Base-by-base conservation (phyloP, 2,797 vertebrate species). In the Rhynchotus rufescens region DNA sequence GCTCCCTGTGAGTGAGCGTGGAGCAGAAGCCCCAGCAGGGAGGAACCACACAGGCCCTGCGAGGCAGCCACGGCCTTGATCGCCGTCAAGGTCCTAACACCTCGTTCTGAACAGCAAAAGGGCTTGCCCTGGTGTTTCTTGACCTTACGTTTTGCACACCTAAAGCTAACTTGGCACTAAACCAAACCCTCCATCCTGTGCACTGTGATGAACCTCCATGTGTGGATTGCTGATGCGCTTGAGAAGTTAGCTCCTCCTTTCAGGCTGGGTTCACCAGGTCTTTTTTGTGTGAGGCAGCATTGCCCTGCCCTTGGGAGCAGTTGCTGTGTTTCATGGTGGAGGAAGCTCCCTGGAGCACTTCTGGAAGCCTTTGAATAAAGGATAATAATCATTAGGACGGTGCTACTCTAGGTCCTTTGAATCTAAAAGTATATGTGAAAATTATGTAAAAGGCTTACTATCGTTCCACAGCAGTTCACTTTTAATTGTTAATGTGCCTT, bases 401-500 rank as follows among this genome's bases (percentile, higher is more conserved):
- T 81, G 59, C 49, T 78, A 26, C 32, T 13, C 9, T 15, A 83
- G 28, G 64, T 73, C 51, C 86, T 92, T 5, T 30, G 10, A 26
- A 34, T 34, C 32, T 66, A 20, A 77, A 90, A 78, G 15, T 0
- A 0, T 54, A 60, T 38, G 60, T 77, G 45, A 69, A 88, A 76
- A 86, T 72, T 32, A 36, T 0, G 0, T 76, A 45, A 65, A 92
- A 71, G 36, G 30, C 23, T 52, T 76, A 11, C 47, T 80, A 47
- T n/a, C 62, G 9, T 62, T 59, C 52, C 10, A 2, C 52, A 79
- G 12, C 45, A 87, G 71, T 45, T 68, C 38, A 51, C n/a, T 88
- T 90, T 17, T 28, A n/a, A 71, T 87, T 88, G 51, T 57, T 82
- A 36, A 78, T 6, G 83, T 86, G 54, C 11, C 49, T 93, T 80